Evolutionary conservation across 2,797 vertebrate species (phyloP).

Genomic region (Macropus fuliginosus): DNA sequence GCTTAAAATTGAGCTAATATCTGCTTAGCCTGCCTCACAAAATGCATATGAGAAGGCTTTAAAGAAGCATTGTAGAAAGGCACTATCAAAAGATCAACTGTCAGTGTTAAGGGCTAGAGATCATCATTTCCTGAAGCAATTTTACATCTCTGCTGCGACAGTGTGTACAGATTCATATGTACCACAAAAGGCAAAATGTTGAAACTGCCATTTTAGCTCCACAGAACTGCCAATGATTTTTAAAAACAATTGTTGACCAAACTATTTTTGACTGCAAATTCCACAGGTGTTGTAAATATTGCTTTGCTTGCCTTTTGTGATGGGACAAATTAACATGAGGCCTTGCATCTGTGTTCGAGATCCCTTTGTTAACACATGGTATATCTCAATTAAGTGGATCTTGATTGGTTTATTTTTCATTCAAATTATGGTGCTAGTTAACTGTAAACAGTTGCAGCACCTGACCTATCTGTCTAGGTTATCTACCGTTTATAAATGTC

Average conservation of each 20-base stretch:
- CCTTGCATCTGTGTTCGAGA: not conserved
- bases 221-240: not conserved
- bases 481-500: not conserved
- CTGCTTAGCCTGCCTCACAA: not conserved
- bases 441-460: not conserved
- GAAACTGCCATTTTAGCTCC: not conserved
- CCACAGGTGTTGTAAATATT: not conserved
- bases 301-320: not conserved
- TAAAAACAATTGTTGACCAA: not conserved
- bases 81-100: not conserved
- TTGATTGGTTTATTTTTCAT: not conserved
- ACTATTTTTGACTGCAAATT: not conserved
- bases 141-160: not conserved
- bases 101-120: not conserved
- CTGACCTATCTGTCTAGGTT: not conserved
- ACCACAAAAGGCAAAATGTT: not conserved
- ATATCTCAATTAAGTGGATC: not conserved
- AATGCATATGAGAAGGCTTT: not conserved
- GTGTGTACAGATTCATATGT: not conserved
- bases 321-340: not conserved
- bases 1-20: not conserved
- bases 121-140: not conserved
- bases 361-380: not conserved
- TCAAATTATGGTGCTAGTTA: not conserved
- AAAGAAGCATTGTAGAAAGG: not conserved